These are phyloP conservation scores for Rhagoletis zephyria DNA, from an alignment of 1,140 invertebrate species.

Conservation along the genomic window DNA sequence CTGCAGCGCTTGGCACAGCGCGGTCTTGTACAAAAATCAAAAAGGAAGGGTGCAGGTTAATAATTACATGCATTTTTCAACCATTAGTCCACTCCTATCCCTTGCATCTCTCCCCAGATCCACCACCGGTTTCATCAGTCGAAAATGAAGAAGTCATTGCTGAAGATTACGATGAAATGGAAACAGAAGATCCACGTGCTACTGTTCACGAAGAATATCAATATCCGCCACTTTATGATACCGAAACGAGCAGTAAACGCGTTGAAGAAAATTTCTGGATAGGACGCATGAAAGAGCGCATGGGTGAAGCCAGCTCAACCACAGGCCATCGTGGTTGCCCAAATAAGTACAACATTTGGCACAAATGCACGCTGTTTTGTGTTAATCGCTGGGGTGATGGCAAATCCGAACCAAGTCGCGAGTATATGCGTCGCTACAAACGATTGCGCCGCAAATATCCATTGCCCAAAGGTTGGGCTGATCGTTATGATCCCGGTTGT, in stretches of 20 bases:
- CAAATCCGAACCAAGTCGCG: conserved; percentile 80
- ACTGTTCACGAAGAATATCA: conserved; percentile 57
- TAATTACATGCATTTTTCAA: background rate
- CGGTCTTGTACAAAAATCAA: conserved; percentile 56
- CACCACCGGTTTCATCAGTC: background rate
- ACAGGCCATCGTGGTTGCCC: conserved; percentile 88
- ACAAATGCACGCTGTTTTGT: conserved; percentile 92
- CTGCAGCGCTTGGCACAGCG: conserved; percentile 55
- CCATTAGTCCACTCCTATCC: background rate
- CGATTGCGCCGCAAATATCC: conserved; percentile 91
- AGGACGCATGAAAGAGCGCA: conserved; percentile 74
- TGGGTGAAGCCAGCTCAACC: conserved; percentile 76
- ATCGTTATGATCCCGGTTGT: conserved; percentile 91
- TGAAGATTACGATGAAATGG: conserved; percentile 84
- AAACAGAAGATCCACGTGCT: conserved; percentile 58
- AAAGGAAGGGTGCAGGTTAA: conserved; percentile 51
- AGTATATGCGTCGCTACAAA: conserved; percentile 83
- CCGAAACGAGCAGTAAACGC: conserved; percentile 64
- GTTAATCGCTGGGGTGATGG: conserved; percentile 89
- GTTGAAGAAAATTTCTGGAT: conserved; percentile 74
- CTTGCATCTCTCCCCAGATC: conserved; percentile 21
- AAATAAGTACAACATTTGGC: conserved; percentile 96
- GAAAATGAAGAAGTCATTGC: conserved; percentile 86
- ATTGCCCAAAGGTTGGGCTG: conserved; percentile 91
- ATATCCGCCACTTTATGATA: conserved; percentile 61